phyloP scores from a whole-genome alignment of 2,797 vertebrate species.

The Chaenodraco wilsoni region DNA sequence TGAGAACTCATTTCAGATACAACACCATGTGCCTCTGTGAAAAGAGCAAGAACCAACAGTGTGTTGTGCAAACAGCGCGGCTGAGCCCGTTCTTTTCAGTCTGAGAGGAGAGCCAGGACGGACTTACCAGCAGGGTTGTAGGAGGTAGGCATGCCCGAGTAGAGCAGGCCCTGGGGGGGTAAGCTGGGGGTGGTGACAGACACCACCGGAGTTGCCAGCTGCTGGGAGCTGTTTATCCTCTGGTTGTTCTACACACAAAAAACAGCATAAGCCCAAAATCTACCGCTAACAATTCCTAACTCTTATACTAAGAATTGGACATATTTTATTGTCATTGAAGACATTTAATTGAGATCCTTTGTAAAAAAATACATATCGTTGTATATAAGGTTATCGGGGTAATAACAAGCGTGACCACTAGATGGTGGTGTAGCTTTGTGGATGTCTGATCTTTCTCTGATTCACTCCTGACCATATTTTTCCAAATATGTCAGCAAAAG shows the following conservation, averaged over 20 bases:
- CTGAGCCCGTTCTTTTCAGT: constrained; percentile 38
- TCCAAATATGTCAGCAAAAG: constrained; percentile 11
- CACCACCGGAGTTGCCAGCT: constrained; percentile 95
- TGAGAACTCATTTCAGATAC: constrained; percentile 60
- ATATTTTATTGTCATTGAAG: not conserved
- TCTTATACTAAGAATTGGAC: not conserved
- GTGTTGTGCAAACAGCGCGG: constrained; percentile 31
- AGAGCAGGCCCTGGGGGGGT: constrained; percentile 94
- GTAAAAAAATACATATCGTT: not conserved
- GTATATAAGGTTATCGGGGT: not conserved
- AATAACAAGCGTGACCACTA: constrained; percentile 62
- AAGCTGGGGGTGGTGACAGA: constrained; percentile 98
- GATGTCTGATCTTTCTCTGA: not conserved
- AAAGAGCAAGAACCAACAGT: constrained; percentile 53
- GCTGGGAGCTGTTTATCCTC: constrained; percentile 94
- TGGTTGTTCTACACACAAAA: constrained; percentile 89
- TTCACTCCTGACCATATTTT: constrained; percentile 3
- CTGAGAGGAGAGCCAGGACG: constrained; percentile 24
- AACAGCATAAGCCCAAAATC: constrained; percentile 5
- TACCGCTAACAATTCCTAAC: not conserved
- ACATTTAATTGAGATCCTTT: not conserved
- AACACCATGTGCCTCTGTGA: constrained; percentile 55
- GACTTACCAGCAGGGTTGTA: constrained; percentile 96
- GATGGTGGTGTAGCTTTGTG: constrained; percentile 67
- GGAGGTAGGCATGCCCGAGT: constrained; percentile 95